Conservation (phyloP, 1,140 invertebrate species). For the Linepithema humile region DNA sequence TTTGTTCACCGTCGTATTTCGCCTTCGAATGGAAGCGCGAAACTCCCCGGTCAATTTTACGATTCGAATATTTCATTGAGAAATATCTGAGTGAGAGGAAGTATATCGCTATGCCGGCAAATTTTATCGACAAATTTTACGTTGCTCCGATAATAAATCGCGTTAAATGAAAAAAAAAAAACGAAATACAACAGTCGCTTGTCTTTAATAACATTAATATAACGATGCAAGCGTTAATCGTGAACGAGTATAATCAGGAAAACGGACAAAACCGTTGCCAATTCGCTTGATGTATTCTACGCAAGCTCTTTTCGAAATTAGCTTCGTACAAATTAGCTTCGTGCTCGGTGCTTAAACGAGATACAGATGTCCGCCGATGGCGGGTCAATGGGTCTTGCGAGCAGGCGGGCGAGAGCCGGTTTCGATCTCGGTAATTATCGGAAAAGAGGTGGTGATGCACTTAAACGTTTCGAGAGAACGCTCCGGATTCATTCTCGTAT, state of each 20-base stretch:
- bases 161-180: neutral
- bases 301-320: neutral
- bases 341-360: neutral
- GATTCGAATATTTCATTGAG: neutral
- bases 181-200: neutral
- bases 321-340: constrained; percentile 6
- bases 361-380: constrained; percentile 1
- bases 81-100: neutral
- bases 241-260: neutral
- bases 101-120: neutral
- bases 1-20: constrained; percentile 32
- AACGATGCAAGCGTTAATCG: neutral
- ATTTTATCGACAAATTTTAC: neutral
- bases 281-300: neutral
- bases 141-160: neutral
- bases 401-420: neutral
- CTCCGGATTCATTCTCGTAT: neutral
- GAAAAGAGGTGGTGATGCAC: neutral
- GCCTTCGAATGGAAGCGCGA: constrained; percentile 6
- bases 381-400: neutral
- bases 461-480: constrained; percentile 6
- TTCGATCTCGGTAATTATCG: constrained; percentile 38
- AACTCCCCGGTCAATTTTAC: neutral
- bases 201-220: neutral
- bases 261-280: neutral